phyloP scores from a whole-genome alignment of 1,140 invertebrate genomes.

The Agrypnia vestita region DNA sequence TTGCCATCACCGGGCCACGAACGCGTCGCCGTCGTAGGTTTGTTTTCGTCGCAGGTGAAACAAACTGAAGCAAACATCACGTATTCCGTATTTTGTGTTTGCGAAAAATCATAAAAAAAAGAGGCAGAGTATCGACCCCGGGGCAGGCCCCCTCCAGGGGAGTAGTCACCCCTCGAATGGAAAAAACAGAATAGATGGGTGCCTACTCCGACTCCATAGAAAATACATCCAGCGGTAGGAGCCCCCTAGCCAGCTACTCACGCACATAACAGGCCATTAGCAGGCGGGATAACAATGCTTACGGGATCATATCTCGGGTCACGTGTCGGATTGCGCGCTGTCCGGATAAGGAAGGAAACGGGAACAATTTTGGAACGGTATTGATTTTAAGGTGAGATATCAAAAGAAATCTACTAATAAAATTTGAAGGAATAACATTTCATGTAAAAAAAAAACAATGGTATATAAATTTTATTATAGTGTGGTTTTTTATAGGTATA shows the following conservation, averaged over 20 bases:
- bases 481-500: no score
- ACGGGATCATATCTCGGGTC: slow-evolving; percentile 52
- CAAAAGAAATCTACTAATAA: neutral
- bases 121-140: slow-evolving; percentile 23
- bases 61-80: slow-evolving; percentile 39
- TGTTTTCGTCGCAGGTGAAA: slow-evolving; percentile 36
- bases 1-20: slow-evolving; percentile 9
- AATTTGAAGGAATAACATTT: no score
- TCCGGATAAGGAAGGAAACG: slow-evolving; percentile 21
- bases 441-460: no score
- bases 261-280: slow-evolving; percentile 56
- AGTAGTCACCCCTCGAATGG: neutral
- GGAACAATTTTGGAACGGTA: neutral
- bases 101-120: slow-evolving; percentile 36
- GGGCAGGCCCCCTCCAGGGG: neutral
- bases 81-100: slow-evolving; percentile 42
- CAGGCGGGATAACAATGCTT: slow-evolving; percentile 49
- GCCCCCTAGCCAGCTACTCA: slow-evolving; percentile 29
- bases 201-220: neutral
- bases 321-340: slow-evolving; percentile 42
- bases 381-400: slow-evolving; percentile 15
- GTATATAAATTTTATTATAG: no score
- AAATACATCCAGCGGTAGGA: neutral
- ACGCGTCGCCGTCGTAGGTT: slow-evolving; percentile 3
- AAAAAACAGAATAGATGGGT: neutral